Conservation (phyloP, 1,140 invertebrate genomes). For the Drosophila tropicalis region DNA sequence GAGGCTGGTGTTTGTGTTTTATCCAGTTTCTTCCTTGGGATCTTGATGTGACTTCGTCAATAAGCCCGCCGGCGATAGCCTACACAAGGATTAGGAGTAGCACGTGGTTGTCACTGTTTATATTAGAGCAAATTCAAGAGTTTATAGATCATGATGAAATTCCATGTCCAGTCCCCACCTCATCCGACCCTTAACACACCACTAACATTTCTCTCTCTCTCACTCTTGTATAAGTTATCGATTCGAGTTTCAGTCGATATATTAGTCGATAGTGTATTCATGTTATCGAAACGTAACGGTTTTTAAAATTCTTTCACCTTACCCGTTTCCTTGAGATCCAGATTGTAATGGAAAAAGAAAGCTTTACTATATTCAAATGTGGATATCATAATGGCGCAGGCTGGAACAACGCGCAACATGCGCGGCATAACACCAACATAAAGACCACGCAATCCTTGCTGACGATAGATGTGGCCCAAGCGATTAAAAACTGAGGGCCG, state of each 20-base stretch:
- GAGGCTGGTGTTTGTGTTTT: conserved; percentile 3
- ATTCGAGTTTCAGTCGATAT: background rate
- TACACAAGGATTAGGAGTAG: background rate
- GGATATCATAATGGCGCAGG: conserved; percentile 98
- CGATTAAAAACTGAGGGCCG: conserved; percentile 83
- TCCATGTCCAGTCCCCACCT: conserved; percentile 3
- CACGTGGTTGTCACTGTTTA: conserved; percentile 19
- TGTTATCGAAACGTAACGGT: background rate
- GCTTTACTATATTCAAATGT: conserved; percentile 97
- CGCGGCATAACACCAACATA: conserved; percentile 94
- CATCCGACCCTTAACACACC: background rate
- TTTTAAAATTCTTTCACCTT: conserved; percentile 14
- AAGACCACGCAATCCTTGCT: conserved; percentile 88
- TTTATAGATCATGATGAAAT: conserved; percentile 13
- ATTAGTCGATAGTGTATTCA: background rate
- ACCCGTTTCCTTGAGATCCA: conserved; percentile 54
- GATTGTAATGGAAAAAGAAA: conserved; percentile 89
- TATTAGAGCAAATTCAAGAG: background rate
- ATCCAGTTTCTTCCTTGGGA: background rate
- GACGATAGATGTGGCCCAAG: conserved; percentile 87
- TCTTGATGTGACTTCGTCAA: background rate
- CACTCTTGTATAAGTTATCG: background rate
- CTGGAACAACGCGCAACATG: conserved; percentile 96
- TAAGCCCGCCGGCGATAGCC: background rate
- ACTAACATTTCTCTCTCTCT: background rate